Base-by-base conservation (phyloP, 2,888 invertebrate species). In the Hesperia comma region DNA sequence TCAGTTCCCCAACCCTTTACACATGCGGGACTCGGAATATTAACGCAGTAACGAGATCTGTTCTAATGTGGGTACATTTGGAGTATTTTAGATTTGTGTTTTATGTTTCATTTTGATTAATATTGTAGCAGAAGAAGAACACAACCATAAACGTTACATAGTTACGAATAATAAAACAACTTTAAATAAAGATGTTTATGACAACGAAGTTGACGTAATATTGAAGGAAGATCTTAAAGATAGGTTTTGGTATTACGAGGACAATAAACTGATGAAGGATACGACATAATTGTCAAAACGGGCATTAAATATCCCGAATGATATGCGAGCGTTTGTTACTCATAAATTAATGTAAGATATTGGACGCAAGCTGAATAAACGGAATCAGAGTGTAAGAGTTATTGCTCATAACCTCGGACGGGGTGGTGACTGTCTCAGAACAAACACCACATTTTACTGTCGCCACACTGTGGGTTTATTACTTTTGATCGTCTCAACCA, bases 321-420 rank as follows among this genome's bases (percentile, higher is more conserved):
- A 86, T 86, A 87, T 81, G 87, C 85, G 85, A 86, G 83, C 87
- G 80, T 79, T 80, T 85, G 89, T 87, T 84, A 82, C 83, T 87
- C 88, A 82, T 92, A 92, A 91, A 92, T 92, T 91, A 89, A 87
- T 89, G 86, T 80, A 79, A 85, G 87, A 80, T 82, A 70, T 70
- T 70, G 79, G 80, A 80, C 78, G 84, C 79, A 77, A 75, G 83
- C 84, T 83, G 79, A 85, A 86, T 85, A 87, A 90, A 90, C 89
- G 87, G 89, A 89, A 90, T 88, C 89, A 87, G 88, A 90, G 85
- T 92, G 88, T 88, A 88, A 87, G 88, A 90, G 85, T 92, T 88
- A 92, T 89, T 80, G 88, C 84, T 86, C 87, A 87, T 90, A 88
- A 88, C 84, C 82, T 55, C 77, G 81, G 82, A 68, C 73, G 78